phyloP scores from a whole-genome alignment of 2,797 vertebrate genomes.

The Gila robusta region DNA sequence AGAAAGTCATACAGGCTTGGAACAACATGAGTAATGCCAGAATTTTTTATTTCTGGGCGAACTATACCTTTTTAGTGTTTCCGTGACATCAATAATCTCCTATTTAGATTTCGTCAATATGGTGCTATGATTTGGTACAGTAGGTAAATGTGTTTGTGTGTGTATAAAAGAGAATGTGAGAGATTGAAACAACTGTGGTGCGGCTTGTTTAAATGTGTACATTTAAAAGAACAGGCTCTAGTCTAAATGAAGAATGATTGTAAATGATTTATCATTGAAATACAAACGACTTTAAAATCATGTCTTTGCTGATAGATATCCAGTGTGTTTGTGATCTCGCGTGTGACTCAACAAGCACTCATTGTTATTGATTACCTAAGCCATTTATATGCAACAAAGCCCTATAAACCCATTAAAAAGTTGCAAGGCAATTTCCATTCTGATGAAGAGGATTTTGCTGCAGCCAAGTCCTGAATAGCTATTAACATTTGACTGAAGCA shows the following conservation, averaged over 20 bases:
- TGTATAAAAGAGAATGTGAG: background rate
- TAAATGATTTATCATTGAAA: slow-evolving; percentile 13
- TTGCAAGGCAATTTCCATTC: slow-evolving; percentile 74
- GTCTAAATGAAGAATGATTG: slow-evolving; percentile 23
- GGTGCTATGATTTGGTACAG: background rate
- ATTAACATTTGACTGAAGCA: slow-evolving; percentile 62
- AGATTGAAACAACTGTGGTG: background rate
- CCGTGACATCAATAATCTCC: background rate
- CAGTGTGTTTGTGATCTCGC: slow-evolving; percentile 10
- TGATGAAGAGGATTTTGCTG: slow-evolving; percentile 73
- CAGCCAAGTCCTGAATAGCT: slow-evolving; percentile 70
- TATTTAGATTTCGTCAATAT: background rate
- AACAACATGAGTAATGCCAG: background rate
- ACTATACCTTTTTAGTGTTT: background rate
- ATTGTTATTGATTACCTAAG: slow-evolving; percentile 72
- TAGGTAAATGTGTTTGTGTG: background rate
- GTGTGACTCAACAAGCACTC: slow-evolving; percentile 50
- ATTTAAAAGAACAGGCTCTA: slow-evolving; percentile 18
- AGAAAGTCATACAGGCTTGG: too few species aligned
- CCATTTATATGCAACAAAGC: slow-evolving; percentile 75
- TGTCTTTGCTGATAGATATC: slow-evolving; percentile 35
- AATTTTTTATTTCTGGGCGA: too few species aligned
- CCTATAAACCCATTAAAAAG: slow-evolving; percentile 76
- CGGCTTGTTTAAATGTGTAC: background rate
- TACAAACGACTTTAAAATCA: slow-evolving; percentile 2